Percentiles rank a stretch among this genome's conserved stretches.
phyloP scores from a whole-genome alignment of 2,797 vertebrate genomes.

The Mus minutoides region DNA sequence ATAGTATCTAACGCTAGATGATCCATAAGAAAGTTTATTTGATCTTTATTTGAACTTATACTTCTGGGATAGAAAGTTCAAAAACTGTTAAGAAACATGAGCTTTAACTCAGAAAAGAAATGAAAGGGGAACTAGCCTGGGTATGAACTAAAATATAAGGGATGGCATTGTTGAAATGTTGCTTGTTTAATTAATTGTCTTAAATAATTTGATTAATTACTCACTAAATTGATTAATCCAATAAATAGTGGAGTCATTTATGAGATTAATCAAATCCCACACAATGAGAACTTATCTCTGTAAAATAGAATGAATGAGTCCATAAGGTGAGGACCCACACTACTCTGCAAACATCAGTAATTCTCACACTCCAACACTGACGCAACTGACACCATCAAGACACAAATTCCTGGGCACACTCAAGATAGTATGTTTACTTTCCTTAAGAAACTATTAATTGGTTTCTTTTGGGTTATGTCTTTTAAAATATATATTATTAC shows the following conservation, averaged over 20 bases:
- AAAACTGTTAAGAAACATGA: neutral
- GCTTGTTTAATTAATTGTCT: neutral
- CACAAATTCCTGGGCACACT: too few species aligned
- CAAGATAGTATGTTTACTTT: neutral
- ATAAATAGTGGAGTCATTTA: neutral
- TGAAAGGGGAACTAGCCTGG: neutral
- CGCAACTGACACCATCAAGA: neutral
- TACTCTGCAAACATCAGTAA: fast-evolving
- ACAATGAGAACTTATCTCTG: neutral
- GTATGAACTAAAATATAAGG: too few species aligned
- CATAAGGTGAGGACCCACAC: fast-evolving
- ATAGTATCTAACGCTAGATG: too few species aligned
- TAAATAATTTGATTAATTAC: neutral
- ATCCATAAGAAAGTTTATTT: neutral
- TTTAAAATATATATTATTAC: neutral
- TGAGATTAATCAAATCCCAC: neutral
- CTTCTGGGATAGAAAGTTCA: too few species aligned
- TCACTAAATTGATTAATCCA: neutral
- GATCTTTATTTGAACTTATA: neutral
- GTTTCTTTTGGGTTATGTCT: neutral
- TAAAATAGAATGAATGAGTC: neutral
- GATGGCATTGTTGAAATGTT: neutral
- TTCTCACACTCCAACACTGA: neutral
- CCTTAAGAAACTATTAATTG: neutral
- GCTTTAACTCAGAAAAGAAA: neutral